phyloP scores from a whole-genome alignment of 2,888 invertebrate species.

The Metellina segmentata region DNA sequence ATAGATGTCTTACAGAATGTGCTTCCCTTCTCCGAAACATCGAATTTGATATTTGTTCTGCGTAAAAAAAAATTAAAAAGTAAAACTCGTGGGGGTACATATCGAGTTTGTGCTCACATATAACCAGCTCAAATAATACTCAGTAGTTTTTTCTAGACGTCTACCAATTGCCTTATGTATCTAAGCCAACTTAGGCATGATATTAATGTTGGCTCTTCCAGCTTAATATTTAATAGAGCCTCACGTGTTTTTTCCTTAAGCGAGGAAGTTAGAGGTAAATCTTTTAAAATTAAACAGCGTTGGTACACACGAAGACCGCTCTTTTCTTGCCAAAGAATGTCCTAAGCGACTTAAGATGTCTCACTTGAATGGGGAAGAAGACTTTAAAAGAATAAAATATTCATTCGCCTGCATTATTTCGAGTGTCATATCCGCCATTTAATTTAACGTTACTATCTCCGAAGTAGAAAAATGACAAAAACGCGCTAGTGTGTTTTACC shows the following conservation, averaged over 20 bases:
- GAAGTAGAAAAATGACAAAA: slow-evolving; percentile 33
- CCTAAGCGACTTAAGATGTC: slow-evolving; percentile 22
- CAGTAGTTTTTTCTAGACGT: not conserved
- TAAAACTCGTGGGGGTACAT: no score
- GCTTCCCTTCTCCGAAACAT: no score
- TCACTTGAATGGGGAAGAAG: slow-evolving; percentile 19
- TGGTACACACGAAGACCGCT: not conserved
- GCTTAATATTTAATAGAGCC: slow-evolving; percentile 23
- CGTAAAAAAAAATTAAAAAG: no score
- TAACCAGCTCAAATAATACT: not conserved
- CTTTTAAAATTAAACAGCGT: slow-evolving; percentile 53
- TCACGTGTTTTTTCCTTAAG: slow-evolving; percentile 8
- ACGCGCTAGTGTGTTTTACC: not conserved
- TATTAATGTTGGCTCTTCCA: slow-evolving; percentile 16
- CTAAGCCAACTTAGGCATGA: not conserved
- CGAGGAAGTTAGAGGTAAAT: not conserved
- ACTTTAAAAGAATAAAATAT: slow-evolving; percentile 62
- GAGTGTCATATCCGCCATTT: slow-evolving; percentile 61
- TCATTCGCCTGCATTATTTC: slow-evolving; percentile 47
- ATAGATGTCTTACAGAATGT: no score
- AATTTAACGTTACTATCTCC: slow-evolving; percentile 58
- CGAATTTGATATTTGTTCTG: no score
- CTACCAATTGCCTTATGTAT: not conserved
- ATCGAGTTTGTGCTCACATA: no score
- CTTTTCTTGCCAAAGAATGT: not conserved